Evolutionary conservation across 2,113 vertebrate species (phyloP), one percentile per base, ranked within the genome.

Genomic region (Raja brachyura): DNA sequence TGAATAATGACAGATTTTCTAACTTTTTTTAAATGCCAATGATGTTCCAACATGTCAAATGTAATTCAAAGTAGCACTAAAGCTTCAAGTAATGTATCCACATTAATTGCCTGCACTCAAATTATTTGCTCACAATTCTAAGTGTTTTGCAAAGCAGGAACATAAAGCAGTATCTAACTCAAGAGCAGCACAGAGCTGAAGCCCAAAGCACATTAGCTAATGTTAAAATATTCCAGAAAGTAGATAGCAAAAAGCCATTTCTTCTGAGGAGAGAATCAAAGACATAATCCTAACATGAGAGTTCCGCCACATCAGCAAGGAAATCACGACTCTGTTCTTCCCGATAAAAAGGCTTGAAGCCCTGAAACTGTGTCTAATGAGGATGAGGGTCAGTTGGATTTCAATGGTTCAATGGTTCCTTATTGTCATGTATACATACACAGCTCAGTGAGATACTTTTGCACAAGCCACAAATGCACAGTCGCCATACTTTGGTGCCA

Each of bases 1-100:
- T 92, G 90, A 92, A 92, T 92, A 92, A 90, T 68, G 63, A 48
- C 31, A 92, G 33, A 92, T 9, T 68, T 73, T 73, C 68, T 28
- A 92, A 73, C 68, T 33, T 25, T 92, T 73, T 68, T 56, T 39
- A 39, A 68, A n/a, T 90, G 68, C 63, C 31, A 9, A 73, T 7
- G 10, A 92, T 73, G n/a, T 73, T 73, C 70, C 66, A 92, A 28
- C 18, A 54, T 73, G 90, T 70, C 90, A 73, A 48, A 54, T 92
- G 68, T 73, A 92, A 92, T 73, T 48, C 9, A 73, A 73, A 73
- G 39, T 54, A 73, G 22, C 90, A 54, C 63, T 54, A 73, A 48
- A 92, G 9, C 66, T 73, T 73, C 66, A 54, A 73, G 11, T 48
- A 48, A 92, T 28, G 33, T 73, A 8, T 73, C 90, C 68, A 39